A percentile compares a stretch with the other conserved stretches of the same genome.
Conservation (phyloP, 1,140 invertebrate genomes). For the Nephila pilipes region DNA sequence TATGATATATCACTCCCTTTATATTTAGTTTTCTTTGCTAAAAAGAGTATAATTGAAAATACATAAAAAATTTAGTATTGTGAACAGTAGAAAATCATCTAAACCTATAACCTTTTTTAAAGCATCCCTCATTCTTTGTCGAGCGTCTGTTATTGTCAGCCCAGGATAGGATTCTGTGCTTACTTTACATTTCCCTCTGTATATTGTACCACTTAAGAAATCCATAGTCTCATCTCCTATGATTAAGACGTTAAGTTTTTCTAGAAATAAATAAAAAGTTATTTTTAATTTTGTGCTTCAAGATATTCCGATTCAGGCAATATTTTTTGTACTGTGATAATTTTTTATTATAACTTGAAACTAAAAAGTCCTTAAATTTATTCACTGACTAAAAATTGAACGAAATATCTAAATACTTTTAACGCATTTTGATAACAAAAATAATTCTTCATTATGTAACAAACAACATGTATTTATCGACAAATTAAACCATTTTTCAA, state of each 20-base stretch:
- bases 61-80: background rate
- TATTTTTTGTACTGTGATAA: too few species aligned
- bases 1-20: too few species aligned
- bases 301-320: background rate
- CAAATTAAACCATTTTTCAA: too few species aligned
- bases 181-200: slow-evolving; percentile 61
- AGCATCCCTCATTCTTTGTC: slow-evolving; percentile 60
- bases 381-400: too few species aligned
- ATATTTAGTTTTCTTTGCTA: too few species aligned
- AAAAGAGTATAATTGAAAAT: too few species aligned
- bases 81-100: background rate
- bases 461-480: too few species aligned
- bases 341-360: too few species aligned
- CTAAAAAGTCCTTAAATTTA: too few species aligned
- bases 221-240: slow-evolving; percentile 75
- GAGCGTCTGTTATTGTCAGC: slow-evolving; percentile 61
- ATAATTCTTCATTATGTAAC: too few species aligned
- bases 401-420: too few species aligned
- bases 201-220: slow-evolving; percentile 64
- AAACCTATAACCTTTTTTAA: slow-evolving; percentile 14
- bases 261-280: slow-evolving; percentile 23
- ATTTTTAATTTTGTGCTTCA: background rate
- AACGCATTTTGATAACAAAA: too few species aligned
- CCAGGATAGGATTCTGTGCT: slow-evolving; percentile 72
- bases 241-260: slow-evolving; percentile 54